These are phyloP conservation scores for Chlorodrepanis virens DNA, from an alignment of 2,113 vertebrate genomes.

Conservation along the genomic window DNA sequence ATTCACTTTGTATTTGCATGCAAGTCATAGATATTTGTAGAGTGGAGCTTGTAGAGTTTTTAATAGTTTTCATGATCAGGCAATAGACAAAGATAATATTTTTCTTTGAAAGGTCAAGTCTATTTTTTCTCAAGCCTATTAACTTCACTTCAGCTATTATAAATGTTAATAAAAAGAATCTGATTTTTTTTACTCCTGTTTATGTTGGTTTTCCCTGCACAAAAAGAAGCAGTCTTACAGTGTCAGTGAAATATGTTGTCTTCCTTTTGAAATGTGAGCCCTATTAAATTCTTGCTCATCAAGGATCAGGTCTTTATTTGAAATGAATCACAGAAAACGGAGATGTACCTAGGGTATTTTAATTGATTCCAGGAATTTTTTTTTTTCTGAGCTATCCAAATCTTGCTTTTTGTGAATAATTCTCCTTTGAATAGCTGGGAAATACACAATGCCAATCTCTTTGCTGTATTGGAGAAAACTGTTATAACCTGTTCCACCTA, in stretches of 20 bases:
- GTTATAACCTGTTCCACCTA: not conserved
- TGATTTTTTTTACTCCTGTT: not conserved
- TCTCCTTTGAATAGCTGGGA: not conserved
- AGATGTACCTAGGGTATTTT: not conserved
- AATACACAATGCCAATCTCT: not conserved
- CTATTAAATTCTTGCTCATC: not conserved
- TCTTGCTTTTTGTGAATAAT: not conserved
- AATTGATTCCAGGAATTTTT: not conserved
- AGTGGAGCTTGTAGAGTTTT: not conserved
- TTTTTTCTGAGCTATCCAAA: not conserved
- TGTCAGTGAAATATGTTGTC: not conserved
- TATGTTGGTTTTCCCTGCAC: not conserved
- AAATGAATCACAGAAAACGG: not conserved
- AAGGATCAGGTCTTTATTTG: not conserved
- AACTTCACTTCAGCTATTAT: not conserved
- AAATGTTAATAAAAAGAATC: not conserved
- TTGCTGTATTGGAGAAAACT: not conserved
- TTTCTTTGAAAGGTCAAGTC: not conserved
- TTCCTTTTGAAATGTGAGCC: not conserved
- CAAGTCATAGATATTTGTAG: not conserved
- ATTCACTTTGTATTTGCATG: not conserved
- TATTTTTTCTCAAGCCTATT: not conserved
- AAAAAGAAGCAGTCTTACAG: not conserved
- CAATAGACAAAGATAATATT: not conserved
- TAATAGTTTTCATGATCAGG: not conserved